These are phyloP conservation scores for Tympanoctomys barrerae DNA, from an alignment of 2,797 vertebrate species.

Conservation along the genomic window DNA sequence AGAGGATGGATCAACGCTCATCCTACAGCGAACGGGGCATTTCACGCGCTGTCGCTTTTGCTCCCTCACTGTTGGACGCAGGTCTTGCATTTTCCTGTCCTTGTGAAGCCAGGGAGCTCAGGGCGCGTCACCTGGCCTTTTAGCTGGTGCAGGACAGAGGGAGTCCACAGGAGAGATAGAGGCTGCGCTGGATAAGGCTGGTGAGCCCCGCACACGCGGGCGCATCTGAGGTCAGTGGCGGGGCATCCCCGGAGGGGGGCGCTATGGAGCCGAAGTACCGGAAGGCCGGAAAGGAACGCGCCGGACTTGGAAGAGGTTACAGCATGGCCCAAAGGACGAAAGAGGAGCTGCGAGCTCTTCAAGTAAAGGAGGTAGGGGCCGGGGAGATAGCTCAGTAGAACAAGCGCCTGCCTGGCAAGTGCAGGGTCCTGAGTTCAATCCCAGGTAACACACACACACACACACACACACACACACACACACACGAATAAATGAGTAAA, in stretches of 20 bases:
- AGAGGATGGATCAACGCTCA: background rate
- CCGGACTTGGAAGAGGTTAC: background rate
- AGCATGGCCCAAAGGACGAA: background rate
- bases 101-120: background rate
- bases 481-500: too few relatives aligned
- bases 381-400: too few relatives aligned
- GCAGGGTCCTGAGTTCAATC: too few relatives aligned
- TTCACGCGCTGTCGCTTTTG: background rate
- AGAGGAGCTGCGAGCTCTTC: background rate
- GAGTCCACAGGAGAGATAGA: background rate
- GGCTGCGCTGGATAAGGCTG: too few relatives aligned
- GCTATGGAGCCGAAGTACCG: background rate
- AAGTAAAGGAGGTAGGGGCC: background rate
- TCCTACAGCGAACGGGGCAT: background rate
- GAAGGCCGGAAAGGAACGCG: background rate
- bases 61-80: background rate
- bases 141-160: background rate
- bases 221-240: background rate
- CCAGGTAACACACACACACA: too few relatives aligned
- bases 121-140: background rate
- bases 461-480: too few relatives aligned
- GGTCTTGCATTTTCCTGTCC: background rate
- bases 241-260: background rate
- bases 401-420: too few relatives aligned
- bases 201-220: background rate